A percentile compares a stretch with the other conserved stretches of the same genome.
These are phyloP conservation scores for Hoplodrina ambigua DNA, from an alignment of 2,888 invertebrate genomes.

Conservation along the genomic window DNA sequence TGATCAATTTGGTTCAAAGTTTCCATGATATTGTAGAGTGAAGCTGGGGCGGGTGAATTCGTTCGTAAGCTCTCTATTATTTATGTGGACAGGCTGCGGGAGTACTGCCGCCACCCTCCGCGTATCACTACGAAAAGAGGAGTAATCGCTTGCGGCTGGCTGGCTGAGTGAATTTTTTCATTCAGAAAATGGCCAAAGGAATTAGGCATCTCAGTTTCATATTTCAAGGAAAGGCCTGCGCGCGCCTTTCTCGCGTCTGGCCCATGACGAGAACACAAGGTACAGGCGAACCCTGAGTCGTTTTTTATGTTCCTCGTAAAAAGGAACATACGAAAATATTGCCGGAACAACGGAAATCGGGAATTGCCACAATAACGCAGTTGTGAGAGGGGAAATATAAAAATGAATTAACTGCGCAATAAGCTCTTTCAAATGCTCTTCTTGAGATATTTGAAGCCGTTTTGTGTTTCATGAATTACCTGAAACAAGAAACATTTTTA, in stretches of 20 bases:
- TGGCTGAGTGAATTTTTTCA: constrained; percentile 86
- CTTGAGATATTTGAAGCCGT: constrained; percentile 13
- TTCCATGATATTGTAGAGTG: constrained; percentile 77
- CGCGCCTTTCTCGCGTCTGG: constrained; percentile 62
- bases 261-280: constrained; percentile 61
- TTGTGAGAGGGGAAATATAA: constrained; percentile 69
- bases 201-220: constrained; percentile 83
- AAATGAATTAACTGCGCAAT: constrained; percentile 65
- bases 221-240: constrained; percentile 77
- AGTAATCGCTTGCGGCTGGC: constrained; percentile 85
- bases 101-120: constrained; percentile 72
- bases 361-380: constrained; percentile 76
- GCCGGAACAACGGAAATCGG: constrained; percentile 75
- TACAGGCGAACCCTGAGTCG: constrained; percentile 73
- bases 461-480: constrained; percentile 51
- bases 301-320: constrained; percentile 84
- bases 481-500: constrained; percentile 54
- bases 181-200: constrained; percentile 85
- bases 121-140: constrained; percentile 83
- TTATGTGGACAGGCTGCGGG: constrained; percentile 79
- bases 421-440: constrained; percentile 48
- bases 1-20: constrained; percentile 80
- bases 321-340: constrained; percentile 77
- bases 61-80: constrained; percentile 87
- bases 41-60: constrained; percentile 76